phyloP scores from a whole-genome alignment of 1,140 invertebrate species.

The Drosophila pruinosa region DNA sequence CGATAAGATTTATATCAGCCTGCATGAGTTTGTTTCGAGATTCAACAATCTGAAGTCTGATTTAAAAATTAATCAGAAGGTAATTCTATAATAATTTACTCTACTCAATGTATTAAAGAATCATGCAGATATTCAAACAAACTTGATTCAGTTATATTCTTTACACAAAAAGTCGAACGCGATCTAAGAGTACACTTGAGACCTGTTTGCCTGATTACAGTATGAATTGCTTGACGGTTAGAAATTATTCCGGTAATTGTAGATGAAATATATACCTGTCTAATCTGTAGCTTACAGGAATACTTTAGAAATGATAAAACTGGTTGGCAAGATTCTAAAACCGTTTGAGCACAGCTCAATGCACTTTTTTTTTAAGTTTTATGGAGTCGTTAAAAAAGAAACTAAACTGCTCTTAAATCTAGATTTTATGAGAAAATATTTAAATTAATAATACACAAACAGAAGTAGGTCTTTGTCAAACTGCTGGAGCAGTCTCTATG shows the following conservation, averaged over 20 bases:
- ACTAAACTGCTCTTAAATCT: not conserved
- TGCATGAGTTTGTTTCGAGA: not conserved
- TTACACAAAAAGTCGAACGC: not conserved
- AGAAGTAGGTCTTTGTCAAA: slow-evolving; percentile 1
- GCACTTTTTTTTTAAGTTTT: not conserved
- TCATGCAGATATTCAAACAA: not conserved
- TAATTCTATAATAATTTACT: not conserved
- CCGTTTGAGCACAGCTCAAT: not conserved
- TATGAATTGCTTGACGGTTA: not conserved
- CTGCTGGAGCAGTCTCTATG: not conserved
- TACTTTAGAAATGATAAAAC: not conserved
- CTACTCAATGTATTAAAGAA: not conserved
- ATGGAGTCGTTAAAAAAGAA: not conserved
- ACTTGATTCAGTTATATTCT: not conserved
- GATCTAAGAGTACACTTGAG: not conserved
- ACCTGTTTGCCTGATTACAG: not conserved
- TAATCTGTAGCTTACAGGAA: not conserved
- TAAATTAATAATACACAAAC: not conserved
- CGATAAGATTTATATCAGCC: not conserved
- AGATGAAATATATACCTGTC: not conserved
- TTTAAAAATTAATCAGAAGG: not conserved
- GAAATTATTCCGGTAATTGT: not conserved
- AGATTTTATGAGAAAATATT: not conserved
- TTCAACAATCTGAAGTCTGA: not conserved
- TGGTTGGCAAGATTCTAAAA: not conserved